A percentile compares a stretch with the other conserved stretches of the same genome.
These are phyloP conservation scores for Agrotis segetum DNA, from an alignment of 2,888 invertebrate genomes.

Conservation along the genomic window DNA sequence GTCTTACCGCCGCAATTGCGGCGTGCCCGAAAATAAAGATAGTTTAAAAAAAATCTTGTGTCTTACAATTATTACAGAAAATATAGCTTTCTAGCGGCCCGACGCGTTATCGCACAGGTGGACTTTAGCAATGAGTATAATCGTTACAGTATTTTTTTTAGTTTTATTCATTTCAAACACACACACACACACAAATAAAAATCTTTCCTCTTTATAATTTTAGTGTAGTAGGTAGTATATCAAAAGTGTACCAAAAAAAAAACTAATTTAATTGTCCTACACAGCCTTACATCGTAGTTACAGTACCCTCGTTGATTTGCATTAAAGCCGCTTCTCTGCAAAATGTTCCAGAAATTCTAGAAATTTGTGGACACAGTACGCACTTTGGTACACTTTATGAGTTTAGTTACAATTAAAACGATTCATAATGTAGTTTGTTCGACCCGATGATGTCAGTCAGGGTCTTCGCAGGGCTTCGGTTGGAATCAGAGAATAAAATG, in stretches of 20 bases:
- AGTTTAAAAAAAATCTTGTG: too few species aligned
- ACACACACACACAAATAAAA: too few species aligned
- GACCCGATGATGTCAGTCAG: too few species aligned
- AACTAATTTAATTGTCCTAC: neutral
- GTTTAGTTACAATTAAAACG: slow-evolving; percentile 67
- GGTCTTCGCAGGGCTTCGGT: too few species aligned
- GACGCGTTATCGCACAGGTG: too few species aligned
- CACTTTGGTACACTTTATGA: slow-evolving; percentile 69
- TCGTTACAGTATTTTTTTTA: too few species aligned
- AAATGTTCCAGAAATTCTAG: slow-evolving; percentile 66
- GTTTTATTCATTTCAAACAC: too few species aligned
- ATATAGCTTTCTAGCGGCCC: neutral
- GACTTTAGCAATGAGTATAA: too few species aligned
- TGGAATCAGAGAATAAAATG: too few species aligned
- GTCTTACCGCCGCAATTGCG: too few species aligned
- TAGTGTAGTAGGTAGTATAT: neutral
- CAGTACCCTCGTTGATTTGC: slow-evolving; percentile 67
- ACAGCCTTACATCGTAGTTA: slow-evolving; percentile 47
- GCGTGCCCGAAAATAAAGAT: too few species aligned
- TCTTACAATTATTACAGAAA: neutral
- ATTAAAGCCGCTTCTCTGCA: slow-evolving; percentile 67
- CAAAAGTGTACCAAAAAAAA: neutral
- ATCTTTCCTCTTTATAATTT: too few species aligned
- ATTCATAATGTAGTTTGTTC: slow-evolving; percentile 57
- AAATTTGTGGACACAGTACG: slow-evolving; percentile 71